These are phyloP conservation scores for Odontomachus brunneus DNA, from an alignment of 1,140 invertebrate genomes.

Conservation along the genomic window DNA sequence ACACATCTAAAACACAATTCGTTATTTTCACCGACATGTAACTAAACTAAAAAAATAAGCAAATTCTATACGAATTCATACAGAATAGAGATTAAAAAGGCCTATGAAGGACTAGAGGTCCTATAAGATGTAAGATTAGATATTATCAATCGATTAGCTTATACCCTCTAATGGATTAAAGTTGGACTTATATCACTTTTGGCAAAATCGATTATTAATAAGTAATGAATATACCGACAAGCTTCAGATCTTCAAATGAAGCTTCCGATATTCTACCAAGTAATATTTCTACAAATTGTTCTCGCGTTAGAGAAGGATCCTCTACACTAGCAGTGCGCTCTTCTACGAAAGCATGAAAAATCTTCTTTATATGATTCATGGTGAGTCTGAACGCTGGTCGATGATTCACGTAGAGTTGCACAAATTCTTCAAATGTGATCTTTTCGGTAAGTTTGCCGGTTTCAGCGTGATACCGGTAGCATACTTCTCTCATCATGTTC, in stretches of 20 bases:
- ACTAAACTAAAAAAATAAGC: not conserved
- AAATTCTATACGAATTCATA: too few relatives aligned
- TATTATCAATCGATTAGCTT: not conserved
- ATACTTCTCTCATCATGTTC: conserved; percentile 89
- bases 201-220: not conserved
- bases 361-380: conserved; percentile 74
- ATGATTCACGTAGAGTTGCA: conserved; percentile 91
- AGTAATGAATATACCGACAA: conserved; percentile 31
- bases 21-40: not conserved
- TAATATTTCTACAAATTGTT: conserved; percentile 70
- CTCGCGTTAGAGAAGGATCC: conserved; percentile 64
- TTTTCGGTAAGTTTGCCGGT: conserved; percentile 85
- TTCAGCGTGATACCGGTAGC: conserved; percentile 87
- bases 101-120: too few relatives aligned
- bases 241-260: not conserved
- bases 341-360: conserved; percentile 69
- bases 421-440: conserved; percentile 90
- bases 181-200: not conserved
- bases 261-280: conserved; percentile 38
- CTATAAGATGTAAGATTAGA: not conserved
- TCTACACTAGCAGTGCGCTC: conserved; percentile 19
- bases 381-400: conserved; percentile 87
- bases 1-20: not conserved
- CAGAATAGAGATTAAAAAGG: too few relatives aligned
- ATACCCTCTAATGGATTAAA: not conserved